A percentile compares a stretch with the other conserved stretches of the same genome.
Evolutionary conservation across 2,888 invertebrate genomes (phyloP).

Genomic region (Corythucha ciliata): DNA sequence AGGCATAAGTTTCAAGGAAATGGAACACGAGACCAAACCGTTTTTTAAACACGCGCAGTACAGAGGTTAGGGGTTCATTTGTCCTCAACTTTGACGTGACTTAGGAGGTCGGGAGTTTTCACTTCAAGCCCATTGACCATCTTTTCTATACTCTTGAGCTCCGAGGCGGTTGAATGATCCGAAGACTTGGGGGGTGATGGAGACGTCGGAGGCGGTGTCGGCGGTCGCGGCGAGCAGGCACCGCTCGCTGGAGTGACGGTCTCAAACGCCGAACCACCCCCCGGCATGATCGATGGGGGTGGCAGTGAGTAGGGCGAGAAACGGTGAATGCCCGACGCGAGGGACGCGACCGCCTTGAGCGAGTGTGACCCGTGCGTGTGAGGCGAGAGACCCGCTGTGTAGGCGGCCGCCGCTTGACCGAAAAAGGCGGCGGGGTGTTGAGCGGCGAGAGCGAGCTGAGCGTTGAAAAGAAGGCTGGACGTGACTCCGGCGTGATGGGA

Average conservation of each 20-base stretch:
- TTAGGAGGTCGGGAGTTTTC: conserved; percentile 43
- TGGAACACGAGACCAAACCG: not conserved
- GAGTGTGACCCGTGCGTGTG: conserved; percentile 47
- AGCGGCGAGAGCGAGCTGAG: conserved; percentile 76
- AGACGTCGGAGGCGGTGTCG: conserved; percentile 32
- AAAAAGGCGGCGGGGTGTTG: conserved; percentile 56
- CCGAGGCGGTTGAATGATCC: conserved; percentile 53
- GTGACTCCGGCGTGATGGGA: conserved; percentile 59
- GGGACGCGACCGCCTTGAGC: conserved; percentile 42
- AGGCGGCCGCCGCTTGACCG: conserved; percentile 33
- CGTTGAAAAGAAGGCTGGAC: conserved; percentile 77
- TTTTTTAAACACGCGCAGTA: not conserved
- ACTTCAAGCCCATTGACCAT: conserved; percentile 95
- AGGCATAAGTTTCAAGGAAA: not conserved
- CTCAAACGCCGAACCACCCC: conserved; percentile 65
- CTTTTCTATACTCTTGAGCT: conserved; percentile 91
- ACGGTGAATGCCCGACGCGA: conserved; percentile 61
- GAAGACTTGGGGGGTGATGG: conserved; percentile 30
- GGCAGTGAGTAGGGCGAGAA: conserved; percentile 79
- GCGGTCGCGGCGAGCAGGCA: conserved; percentile 36
- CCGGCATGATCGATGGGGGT: conserved; percentile 34
- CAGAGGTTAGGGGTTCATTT: conserved; percentile 23
- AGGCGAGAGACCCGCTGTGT: conserved; percentile 32
- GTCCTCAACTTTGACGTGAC: conserved; percentile 32
- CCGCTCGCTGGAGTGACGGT: conserved; percentile 66